phyloP scores from a whole-genome alignment of 2,888 invertebrate genomes.

The Dynastes hyllus region DNA sequence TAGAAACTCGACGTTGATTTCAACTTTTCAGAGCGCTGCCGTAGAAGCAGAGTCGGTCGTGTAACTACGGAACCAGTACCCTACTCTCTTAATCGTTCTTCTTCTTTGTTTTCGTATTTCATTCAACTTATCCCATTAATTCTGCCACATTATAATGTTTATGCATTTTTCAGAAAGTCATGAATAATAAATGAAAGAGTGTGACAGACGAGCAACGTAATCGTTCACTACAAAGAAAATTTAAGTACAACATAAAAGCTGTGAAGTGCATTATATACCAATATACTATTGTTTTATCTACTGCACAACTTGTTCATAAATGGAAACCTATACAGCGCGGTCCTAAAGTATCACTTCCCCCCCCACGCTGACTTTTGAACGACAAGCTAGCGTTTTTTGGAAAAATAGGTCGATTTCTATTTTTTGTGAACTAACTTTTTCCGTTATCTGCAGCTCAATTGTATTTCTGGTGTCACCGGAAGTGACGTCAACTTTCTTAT shows the following conservation, averaged over 20 bases:
- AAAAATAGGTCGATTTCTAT: too few relatives aligned
- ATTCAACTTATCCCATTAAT: conserved; percentile 49
- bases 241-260: background rate
- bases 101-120: conserved; percentile 46
- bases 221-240: conserved; percentile 4
- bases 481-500: too few relatives aligned
- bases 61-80: conserved; percentile 20
- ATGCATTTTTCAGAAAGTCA: conserved; percentile 31
- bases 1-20: conserved; percentile 49
- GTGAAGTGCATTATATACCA: background rate
- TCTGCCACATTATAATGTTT: conserved; percentile 34
- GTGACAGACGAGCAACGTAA: conserved; percentile 10
- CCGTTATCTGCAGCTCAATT: too few relatives aligned
- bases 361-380: too few relatives aligned
- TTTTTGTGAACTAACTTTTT: too few relatives aligned
- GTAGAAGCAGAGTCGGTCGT: conserved; percentile 19
- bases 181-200: conserved; percentile 32
- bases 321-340: too few relatives aligned
- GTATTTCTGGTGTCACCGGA: too few relatives aligned
- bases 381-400: too few relatives aligned
- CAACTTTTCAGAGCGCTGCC: conserved; percentile 39
- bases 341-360: too few relatives aligned
- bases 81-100: conserved; percentile 37
- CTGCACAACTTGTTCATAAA: too few relatives aligned
- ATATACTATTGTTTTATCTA: too few relatives aligned